Conservation (phyloP, 2,113 vertebrate genomes). For the Madoqua kirkii region DNA sequence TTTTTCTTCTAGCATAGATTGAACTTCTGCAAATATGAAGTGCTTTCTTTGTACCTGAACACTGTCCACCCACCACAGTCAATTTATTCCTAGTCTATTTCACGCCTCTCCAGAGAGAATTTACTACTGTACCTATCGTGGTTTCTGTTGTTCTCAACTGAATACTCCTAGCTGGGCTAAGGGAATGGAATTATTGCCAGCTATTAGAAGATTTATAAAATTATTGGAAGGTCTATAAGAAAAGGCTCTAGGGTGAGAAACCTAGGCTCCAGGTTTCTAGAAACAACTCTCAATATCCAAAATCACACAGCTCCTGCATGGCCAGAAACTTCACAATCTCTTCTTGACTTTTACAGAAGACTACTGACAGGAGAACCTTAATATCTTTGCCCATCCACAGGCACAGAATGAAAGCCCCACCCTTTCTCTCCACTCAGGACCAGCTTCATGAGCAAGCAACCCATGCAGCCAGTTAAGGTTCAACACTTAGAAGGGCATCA, state of each 20-base stretch:
- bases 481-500: background rate
- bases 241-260: background rate
- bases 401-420: background rate
- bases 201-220: constrained; percentile 18
- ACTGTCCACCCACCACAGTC: background rate
- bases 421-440: background rate
- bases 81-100: background rate
- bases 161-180: background rate
- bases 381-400: background rate
- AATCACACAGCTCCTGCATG: background rate
- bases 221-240: background rate
- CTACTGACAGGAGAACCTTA: background rate
- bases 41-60: background rate
- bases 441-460: background rate
- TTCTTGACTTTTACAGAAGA: background rate
- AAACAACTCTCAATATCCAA: background rate
- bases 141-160: constrained; percentile 37
- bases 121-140: background rate
- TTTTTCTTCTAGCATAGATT: background rate
- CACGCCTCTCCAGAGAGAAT: background rate
- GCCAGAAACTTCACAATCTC: background rate
- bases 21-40: background rate
- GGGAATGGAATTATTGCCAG: background rate
- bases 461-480: background rate
- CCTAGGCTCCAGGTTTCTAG: background rate